Percentiles rank a stretch among this genome's conserved stretches.
Conservation (phyloP, 2,888 invertebrate genomes). For the Erannis defoliaria region DNA sequence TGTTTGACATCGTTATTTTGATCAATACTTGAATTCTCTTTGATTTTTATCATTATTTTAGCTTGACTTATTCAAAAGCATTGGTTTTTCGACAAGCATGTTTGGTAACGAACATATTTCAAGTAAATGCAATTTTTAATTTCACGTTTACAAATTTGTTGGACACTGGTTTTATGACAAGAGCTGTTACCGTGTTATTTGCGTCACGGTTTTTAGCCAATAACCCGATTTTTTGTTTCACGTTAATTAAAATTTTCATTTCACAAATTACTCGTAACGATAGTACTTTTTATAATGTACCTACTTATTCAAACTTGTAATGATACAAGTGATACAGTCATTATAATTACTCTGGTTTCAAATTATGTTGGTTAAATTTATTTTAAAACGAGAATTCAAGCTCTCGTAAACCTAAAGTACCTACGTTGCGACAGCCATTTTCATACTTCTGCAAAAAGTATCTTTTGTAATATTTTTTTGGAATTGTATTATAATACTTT, state of each 20-base stretch:
- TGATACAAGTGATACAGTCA: too few species aligned
- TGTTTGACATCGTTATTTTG: slow-evolving; percentile 8
- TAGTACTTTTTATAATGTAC: not conserved
- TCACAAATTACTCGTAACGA: not conserved
- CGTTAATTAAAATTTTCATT: not conserved
- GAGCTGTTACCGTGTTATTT: not conserved
- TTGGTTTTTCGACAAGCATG: too few species aligned
- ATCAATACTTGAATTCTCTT: slow-evolving; percentile 4
- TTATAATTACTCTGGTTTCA: too few species aligned
- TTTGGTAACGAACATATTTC: too few species aligned
- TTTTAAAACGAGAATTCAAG: not conserved
- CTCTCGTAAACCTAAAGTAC: not conserved
- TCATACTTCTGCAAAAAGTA: not conserved
- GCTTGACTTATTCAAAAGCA: not conserved
- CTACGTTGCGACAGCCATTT: not conserved
- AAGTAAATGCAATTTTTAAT: not conserved
- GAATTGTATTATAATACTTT: too few species aligned
- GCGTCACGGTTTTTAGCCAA: not conserved
- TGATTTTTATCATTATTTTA: not conserved
- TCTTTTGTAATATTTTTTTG: slow-evolving; percentile 8
- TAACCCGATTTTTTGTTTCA: not conserved
- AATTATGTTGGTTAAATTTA: too few species aligned
- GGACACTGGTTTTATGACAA: not conserved
- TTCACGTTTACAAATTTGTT: not conserved
- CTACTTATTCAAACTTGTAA: not conserved